Base-by-base conservation (phyloP, 2,888 invertebrate species). In the Agrochola macilenta region DNA sequence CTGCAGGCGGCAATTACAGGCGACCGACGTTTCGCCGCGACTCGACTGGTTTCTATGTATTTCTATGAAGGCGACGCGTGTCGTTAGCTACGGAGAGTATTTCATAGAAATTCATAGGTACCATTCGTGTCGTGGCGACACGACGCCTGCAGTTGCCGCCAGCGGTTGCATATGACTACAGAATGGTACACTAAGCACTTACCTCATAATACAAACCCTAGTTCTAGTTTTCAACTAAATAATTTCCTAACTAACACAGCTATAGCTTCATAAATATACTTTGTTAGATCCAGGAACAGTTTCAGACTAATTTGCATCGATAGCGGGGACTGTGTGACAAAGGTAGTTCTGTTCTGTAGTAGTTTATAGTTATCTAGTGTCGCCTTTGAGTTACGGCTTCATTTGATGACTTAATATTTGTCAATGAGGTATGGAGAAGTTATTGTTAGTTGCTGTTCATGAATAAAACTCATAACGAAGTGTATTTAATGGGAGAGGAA, bases 221-320 rank as follows among this genome's bases (percentile, higher is more conserved):
- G 12, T 65, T 52, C 54, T 26, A 76, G 68, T 68, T 78, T 66
- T 23, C 23, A 81, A 66, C 60, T 26, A 61, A 66, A 61, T 83
- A 57, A 83, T 83, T 78, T 66, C 14, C 65, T 43, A 17, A 65
- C 60, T 52, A 73, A 61, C 64, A 64, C 11, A 26, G 23, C 23
- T 30, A 49, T 23, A 76, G 35, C 68, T 70, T 70, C 78, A 69
- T 49, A 58, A 83, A 66, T 74, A 69, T 74, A 71, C 74, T 82
- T 78, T 52, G 82, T 69, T 77, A 68, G 81, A 61, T 54, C 46
- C 30, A 75, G 72, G 69, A 79, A 73, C 26, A 84, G 87, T 87
- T 86, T 39, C 39, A 69, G 77, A 82, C 82, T 82, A 80, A 87
- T 86, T 86, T 86, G 85, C 86, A 86, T 86, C 76, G 74, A 80